Base-by-base conservation (phyloP, 2,113 vertebrate genomes). In the Ptilonorhynchus violaceus region DNA sequence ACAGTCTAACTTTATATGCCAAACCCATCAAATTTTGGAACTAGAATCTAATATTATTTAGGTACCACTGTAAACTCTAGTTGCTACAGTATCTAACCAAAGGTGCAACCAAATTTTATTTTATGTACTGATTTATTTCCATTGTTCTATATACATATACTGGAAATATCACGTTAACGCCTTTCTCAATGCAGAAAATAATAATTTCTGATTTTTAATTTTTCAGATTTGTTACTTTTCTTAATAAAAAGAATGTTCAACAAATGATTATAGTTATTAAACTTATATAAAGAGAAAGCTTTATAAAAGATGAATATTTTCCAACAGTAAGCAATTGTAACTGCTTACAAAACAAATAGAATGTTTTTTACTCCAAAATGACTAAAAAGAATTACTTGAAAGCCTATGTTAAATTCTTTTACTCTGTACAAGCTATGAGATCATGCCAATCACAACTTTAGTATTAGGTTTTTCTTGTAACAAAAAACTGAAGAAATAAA, bases 401-500 rank as follows among this genome's bases (percentile, higher is more conserved):
- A 69, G n/a, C 11, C 27, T 46, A 42, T 23, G 6, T 67, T 62
- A 66, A 73, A 69, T 72, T 94, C 7, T 72, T 58, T 92, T 85
- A 74, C 44, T 44, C 15, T 37, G 11, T 63, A n/a, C 21, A 75
- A 88, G 49, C n/a, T 27, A 70, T 44, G 17, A 72, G 13, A 77
- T 66, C 35, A 69, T 53, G 59, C 35, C 76, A 86, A 91, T 85
- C 74, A 85, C 27, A 58, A 37, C 52, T 91, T 80, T 39, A 53
- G 20, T 56, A 85, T 20, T 58, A 37, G 22, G 12, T 50, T 86
- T 47, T 68, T 85, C 46, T 93, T 77, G 74, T 91, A 94, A 96
- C 80, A 96, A 97, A 95, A 93, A 92, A 7, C 50, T 76, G 79
- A 97, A 97, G 80, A 96, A 92, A 85, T 85, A 79, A 93, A 95